Conservation (phyloP, 2,113 vertebrate genomes). For the Rhadina sibilatrix region DNA sequence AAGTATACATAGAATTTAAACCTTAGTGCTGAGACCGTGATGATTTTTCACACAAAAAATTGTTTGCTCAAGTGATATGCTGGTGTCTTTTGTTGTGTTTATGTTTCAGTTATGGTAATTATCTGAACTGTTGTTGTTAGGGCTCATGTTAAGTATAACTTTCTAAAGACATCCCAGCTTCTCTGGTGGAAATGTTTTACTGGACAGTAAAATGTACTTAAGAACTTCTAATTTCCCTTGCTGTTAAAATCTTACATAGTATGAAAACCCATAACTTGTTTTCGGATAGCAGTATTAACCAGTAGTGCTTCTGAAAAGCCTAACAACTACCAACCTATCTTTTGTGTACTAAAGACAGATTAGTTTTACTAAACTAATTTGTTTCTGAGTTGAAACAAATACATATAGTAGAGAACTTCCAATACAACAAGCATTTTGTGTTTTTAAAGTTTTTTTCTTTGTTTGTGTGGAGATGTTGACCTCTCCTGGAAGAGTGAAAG, state of each 20-base stretch:
- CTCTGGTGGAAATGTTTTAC: neutral
- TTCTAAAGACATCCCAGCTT: neutral
- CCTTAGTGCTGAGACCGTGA: neutral
- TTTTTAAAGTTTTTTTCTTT: neutral
- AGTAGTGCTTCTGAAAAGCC: neutral
- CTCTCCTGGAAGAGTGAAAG: neutral
- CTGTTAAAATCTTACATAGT: neutral
- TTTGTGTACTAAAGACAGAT: neutral
- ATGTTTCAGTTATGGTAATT: neutral
- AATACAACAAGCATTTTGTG: neutral
- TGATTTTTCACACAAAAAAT: neutral
- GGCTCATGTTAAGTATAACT: neutral
- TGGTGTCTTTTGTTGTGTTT: neutral
- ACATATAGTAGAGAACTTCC: neutral
- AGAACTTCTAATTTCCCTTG: neutral
- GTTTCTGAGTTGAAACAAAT: neutral
- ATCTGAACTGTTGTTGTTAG: neutral
- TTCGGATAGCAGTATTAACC: neutral
- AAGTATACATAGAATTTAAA: neutral
- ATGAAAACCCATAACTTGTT: neutral
- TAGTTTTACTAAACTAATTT: too few species aligned
- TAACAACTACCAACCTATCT: neutral
- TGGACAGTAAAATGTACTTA: neutral
- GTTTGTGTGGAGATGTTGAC: neutral
- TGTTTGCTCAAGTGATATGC: neutral